Base-by-base conservation (phyloP, 2,113 vertebrate species). In the Apistogramma diplotaenia region DNA sequence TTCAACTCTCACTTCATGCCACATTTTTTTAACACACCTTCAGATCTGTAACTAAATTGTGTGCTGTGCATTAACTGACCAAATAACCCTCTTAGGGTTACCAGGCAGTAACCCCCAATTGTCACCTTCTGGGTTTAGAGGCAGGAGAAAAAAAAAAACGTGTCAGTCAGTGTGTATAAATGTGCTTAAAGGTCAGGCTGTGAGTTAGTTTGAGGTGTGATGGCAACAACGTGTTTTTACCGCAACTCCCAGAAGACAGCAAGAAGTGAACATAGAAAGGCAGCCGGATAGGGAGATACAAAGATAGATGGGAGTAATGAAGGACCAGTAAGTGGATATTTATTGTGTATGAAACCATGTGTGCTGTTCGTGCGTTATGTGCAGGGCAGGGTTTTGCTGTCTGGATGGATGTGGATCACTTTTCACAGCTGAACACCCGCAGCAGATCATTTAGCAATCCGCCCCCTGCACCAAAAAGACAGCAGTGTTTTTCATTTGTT, bases 71-170 rank as follows among this genome's bases (percentile, higher is more conserved):
- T 55, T 75, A 83, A 85, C 85, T 33, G 72, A 57, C 78, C 27
- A 86, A 91, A 92, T 83, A 87, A 84, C 55, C 57, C 62, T 77
- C 77, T 73, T n/a, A 70, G 61, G 81, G 87, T 86, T 67, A 90
- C 75, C 82, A 71, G 56, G 79, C 87, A 89, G 87, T 87, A 87
- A 86, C 91, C 88, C 88, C 92, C 89, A 92, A 85, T 91, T 93
- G 92, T 92, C 91, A 90, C 90, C 92, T 89, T 65, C 84, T 84
- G 74, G 79, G 74, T 84, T 18, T 58, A 76, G 67, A 70, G 74
- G 78, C 37, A 81, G 65, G 58, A 59, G 76, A 81, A 81, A 74
- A 87, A 81, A 74, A 87, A 78, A 60, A 67, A 23, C 16, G 31
- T 89, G 90, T 83, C 70, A 76, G 81, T 60, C 81, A 89, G 59